phyloP scores from a whole-genome alignment of 2,797 vertebrate species.

The Nannoperca australis region DNA sequence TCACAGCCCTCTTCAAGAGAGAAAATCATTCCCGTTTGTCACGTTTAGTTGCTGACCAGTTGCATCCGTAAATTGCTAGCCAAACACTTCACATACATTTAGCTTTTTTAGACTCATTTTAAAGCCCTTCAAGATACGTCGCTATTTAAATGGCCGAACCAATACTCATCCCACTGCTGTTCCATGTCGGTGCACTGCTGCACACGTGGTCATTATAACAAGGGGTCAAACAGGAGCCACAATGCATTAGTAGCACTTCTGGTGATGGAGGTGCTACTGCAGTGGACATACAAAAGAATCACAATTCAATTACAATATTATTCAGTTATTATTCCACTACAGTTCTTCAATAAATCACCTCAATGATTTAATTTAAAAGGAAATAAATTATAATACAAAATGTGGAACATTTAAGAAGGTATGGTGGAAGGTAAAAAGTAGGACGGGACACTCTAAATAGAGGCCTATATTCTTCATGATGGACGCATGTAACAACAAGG shows the following conservation, averaged over 20 bases:
- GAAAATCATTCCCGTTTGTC: constrained; percentile 56
- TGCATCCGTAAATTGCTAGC: constrained; percentile 41
- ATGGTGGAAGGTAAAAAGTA: constrained; percentile 9
- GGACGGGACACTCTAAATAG: not conserved
- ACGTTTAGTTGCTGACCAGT: constrained; percentile 54
- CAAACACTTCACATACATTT: constrained; percentile 27
- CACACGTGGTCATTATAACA: constrained; percentile 12
- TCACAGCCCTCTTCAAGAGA: constrained; percentile 24
- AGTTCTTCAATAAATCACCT: constrained; percentile 52
- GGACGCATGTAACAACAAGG: constrained; percentile 21
- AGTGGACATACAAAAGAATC: constrained; percentile 34
- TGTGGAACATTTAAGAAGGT: constrained; percentile 7
- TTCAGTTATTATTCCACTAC: constrained; percentile 46
- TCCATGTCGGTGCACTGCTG: constrained; percentile 8
- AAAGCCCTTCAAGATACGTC: constrained; percentile 15
- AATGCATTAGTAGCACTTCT: not conserved
- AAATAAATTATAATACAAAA: constrained; percentile 25
- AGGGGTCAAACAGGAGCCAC: constrained; percentile 49
- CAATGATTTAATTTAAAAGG: constrained; percentile 40
- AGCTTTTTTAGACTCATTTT: constrained; percentile 30
- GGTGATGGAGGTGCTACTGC: constrained; percentile 18
- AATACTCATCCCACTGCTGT: constrained; percentile 4
- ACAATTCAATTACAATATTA: constrained; percentile 42
- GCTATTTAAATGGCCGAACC: constrained; percentile 37
- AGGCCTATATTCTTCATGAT: constrained; percentile 28